Percentiles rank a stretch among this genome's conserved stretches.
These are phyloP conservation scores for Lithophane leautieri DNA, from an alignment of 2,888 invertebrate species.

Conservation along the genomic window DNA sequence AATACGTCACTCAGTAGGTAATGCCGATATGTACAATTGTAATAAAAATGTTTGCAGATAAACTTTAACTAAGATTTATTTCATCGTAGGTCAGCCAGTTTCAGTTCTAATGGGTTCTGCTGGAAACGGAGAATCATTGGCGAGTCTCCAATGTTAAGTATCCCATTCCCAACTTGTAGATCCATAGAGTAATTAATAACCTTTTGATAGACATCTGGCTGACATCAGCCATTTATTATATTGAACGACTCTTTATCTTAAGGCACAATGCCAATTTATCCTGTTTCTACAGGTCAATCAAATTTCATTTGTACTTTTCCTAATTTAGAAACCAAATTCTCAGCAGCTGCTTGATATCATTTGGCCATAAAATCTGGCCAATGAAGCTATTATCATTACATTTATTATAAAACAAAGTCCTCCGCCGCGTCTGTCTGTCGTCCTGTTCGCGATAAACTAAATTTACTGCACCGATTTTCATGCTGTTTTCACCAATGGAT, in stretches of 20 bases:
- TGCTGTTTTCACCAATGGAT: too few species aligned
- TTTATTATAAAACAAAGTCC: too few species aligned
- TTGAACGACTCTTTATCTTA: neutral
- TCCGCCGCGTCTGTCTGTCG: too few species aligned
- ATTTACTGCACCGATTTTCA: too few species aligned
- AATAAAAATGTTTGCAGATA: conserved; percentile 3
- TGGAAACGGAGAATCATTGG: conserved; percentile 26
- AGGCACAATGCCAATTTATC: neutral
- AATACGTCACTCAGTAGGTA: neutral
- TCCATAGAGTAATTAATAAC: conserved; percentile 17
- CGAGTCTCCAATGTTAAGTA: conserved; percentile 31
- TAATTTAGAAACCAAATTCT: conserved; percentile 12
- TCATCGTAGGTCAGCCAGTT: neutral
- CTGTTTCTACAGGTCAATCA: neutral
- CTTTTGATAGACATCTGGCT: conserved; percentile 4
- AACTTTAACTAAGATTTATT: conserved; percentile 13
- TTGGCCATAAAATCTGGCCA: neutral
- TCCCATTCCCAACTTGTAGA: conserved; percentile 18
- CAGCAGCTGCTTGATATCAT: conserved; percentile 4
- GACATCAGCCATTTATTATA: conserved; percentile 15
- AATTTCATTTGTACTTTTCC: conserved; percentile 10
- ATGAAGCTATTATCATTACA: too few species aligned
- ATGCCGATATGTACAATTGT: neutral
- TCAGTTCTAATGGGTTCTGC: conserved; percentile 16
- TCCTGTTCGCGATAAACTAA: too few species aligned